Percentiles rank a stretch among this genome's conserved stretches.
Conservation (phyloP, 2,797 vertebrate genomes). For the Cyprinella venusta region DNA sequence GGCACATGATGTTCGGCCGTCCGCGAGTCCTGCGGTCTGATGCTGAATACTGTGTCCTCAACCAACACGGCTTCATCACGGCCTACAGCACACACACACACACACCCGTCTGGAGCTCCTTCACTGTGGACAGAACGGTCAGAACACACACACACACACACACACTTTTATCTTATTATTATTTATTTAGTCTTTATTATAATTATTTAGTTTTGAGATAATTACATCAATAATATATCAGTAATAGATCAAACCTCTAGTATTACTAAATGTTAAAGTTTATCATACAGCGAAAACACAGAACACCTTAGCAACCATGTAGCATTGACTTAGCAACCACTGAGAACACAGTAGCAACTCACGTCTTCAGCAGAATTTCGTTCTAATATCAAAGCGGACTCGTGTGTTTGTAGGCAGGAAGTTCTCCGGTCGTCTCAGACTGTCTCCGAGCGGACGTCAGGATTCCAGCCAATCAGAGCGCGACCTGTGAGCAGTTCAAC, state of each 20-base stretch:
- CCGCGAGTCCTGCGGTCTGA: conserved; percentile 66
- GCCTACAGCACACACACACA: conserved; percentile 64
- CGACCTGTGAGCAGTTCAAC: conserved; percentile 81
- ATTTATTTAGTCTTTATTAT: too few species aligned
- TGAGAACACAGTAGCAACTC: background rate
- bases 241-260: background rate
- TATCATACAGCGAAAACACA: background rate
- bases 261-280: background rate
- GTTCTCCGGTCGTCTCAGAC: conserved; percentile 18
- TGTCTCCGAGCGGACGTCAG: conserved; percentile 87
- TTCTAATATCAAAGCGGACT: background rate
- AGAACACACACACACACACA: conserved; percentile 25
- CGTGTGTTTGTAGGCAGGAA: conserved; percentile 57
- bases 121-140: conserved; percentile 72
- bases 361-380: background rate
- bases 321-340: background rate
- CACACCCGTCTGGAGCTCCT: conserved; percentile 80
- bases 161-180: too few species aligned
- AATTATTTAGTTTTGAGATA: too few species aligned
- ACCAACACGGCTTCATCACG: conserved; percentile 73
- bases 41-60: conserved; percentile 70
- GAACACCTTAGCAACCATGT: background rate
- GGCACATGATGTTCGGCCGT: conserved; percentile 69
- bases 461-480: conserved; percentile 71
- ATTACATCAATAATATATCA: too few species aligned